phyloP scores from a whole-genome alignment of 2,797 vertebrate species.

The Botia almorhae region DNA sequence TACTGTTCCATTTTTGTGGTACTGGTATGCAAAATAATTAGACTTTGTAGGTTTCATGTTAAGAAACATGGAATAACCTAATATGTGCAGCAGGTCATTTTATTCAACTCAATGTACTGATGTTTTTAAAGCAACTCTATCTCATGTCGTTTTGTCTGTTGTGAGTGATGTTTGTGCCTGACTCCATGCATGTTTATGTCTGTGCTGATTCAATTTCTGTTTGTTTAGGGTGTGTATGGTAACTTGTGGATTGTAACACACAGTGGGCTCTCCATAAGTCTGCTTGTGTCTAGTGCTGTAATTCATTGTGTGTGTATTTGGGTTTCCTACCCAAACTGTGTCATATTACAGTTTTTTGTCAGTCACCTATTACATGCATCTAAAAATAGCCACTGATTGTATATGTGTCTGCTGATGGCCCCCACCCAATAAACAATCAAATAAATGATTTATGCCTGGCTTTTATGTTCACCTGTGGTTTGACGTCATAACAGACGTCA shows the following conservation, averaged over 20 bases:
- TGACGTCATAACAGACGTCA: slow-evolving; percentile 59
- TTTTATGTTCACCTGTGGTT: slow-evolving; percentile 47
- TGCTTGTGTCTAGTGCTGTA: slow-evolving; percentile 39
- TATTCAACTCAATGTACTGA: background rate
- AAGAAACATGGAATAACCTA: background rate
- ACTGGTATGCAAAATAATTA: background rate
- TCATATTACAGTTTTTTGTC: slow-evolving; percentile 53
- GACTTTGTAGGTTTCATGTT: background rate
- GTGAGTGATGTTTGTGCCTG: slow-evolving; percentile 16
- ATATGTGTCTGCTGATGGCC: slow-evolving; percentile 25
- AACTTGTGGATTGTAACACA: slow-evolving; percentile 26
- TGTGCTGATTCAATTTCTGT: slow-evolving; percentile 24
- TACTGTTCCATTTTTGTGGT: background rate
- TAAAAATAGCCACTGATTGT: slow-evolving; percentile 64
- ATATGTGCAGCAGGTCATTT: background rate
- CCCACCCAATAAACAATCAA: slow-evolving; percentile 38
- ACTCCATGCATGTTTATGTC: slow-evolving; percentile 27
- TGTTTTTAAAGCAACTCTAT: slow-evolving; percentile 2
- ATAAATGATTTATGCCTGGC: slow-evolving; percentile 48
- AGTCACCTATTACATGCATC: slow-evolving; percentile 50
- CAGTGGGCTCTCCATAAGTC: slow-evolving; percentile 5
- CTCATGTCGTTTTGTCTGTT: background rate
- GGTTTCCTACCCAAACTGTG: slow-evolving; percentile 51
- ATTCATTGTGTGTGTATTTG: slow-evolving; percentile 53
- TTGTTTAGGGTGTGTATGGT: slow-evolving; percentile 39